Conservation (phyloP, 2,797 vertebrate genomes). For the Caiman crocodilus region DNA sequence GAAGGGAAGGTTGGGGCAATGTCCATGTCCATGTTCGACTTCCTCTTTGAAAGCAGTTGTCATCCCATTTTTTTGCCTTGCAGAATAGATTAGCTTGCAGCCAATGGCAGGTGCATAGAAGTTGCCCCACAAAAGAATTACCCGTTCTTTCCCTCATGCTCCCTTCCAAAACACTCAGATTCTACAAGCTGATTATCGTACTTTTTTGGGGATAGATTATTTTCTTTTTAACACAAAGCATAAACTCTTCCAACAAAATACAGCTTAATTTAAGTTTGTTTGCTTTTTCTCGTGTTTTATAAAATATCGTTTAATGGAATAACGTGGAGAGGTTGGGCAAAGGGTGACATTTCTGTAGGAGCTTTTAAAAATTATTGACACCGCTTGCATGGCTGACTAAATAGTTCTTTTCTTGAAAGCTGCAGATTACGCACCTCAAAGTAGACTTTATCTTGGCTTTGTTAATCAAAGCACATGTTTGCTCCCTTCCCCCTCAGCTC, state of each 20-base stretch:
- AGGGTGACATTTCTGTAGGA: constrained; percentile 56
- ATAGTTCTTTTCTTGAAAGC: neutral
- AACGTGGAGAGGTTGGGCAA: constrained; percentile 62
- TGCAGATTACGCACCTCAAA: too few species aligned
- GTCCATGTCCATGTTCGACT: neutral
- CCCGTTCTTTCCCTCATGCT: neutral
- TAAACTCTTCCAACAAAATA: constrained; percentile 47
- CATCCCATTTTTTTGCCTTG: neutral
- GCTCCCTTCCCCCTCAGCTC: neutral
- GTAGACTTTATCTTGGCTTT: constrained; percentile 26
- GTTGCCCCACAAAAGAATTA: neutral
- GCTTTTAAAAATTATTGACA: constrained; percentile 68
- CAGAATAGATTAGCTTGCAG: neutral
- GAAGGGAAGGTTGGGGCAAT: neutral
- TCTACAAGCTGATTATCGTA: neutral
- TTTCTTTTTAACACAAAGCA: constrained; percentile 45
- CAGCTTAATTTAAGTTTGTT: constrained; percentile 28
- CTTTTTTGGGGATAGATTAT: neutral
- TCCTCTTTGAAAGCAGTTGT: neutral
- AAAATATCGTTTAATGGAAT: constrained; percentile 67
- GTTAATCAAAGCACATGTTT: constrained; percentile 2
- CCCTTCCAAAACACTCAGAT: neutral
- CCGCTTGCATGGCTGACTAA: neutral
- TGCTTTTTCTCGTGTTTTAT: constrained; percentile 48
- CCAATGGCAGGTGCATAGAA: neutral